Conservation (phyloP, 2,113 vertebrate species). For the Channa argus region DNA sequence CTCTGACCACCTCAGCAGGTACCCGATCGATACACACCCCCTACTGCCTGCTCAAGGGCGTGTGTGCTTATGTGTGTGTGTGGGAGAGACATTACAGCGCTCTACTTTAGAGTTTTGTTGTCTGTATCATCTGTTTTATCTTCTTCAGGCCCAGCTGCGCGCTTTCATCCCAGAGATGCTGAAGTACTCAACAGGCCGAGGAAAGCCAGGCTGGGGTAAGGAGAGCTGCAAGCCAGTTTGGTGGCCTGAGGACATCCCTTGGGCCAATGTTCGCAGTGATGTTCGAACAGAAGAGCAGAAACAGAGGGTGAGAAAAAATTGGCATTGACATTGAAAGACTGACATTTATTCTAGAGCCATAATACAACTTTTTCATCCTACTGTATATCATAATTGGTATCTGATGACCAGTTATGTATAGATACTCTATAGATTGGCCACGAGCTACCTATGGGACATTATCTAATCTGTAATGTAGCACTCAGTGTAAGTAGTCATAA, state of each 20-base stretch:
- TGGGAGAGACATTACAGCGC: slow-evolving; percentile 15
- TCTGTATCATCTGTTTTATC: slow-evolving; percentile 7
- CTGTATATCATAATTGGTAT: too few species aligned
- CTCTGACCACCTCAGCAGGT: slow-evolving; percentile 47
- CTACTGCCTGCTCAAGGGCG: slow-evolving; percentile 60
- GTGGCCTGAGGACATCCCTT: slow-evolving; percentile 99
- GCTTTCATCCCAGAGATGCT: slow-evolving; percentile 99
- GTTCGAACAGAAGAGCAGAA: slow-evolving; percentile 98
- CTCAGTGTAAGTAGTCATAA: not conserved
- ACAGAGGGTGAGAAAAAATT: slow-evolving; percentile 85
- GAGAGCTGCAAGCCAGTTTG: slow-evolving; percentile 98
- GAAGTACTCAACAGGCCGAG: slow-evolving; percentile 97
- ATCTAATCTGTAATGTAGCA: too few species aligned
- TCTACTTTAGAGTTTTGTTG: not conserved
- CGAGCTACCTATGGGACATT: not conserved
- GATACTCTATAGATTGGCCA: not conserved
- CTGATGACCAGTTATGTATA: not conserved
- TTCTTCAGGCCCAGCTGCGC: slow-evolving; percentile 92
- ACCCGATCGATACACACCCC: slow-evolving; percentile 61
- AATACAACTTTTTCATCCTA: too few species aligned
- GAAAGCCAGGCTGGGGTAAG: slow-evolving; percentile 98
- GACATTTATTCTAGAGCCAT: too few species aligned
- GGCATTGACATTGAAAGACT: not conserved
- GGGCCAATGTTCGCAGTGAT: slow-evolving; percentile 98
- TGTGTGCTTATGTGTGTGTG: slow-evolving; percentile 9